Conservation (phyloP, 2,888 invertebrate genomes). For the Sacculina carcini region DNA sequence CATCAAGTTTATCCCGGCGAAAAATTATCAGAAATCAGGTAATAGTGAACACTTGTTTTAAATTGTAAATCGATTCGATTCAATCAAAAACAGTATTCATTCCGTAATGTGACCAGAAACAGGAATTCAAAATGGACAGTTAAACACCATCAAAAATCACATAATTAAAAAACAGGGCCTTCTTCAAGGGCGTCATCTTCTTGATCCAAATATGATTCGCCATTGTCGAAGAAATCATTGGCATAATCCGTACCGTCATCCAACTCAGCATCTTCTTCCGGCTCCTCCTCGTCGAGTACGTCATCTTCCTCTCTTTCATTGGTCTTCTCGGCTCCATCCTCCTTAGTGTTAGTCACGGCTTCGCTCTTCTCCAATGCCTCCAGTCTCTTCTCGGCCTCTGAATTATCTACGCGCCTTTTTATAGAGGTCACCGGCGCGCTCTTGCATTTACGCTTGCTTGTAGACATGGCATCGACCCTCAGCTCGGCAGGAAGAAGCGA, state of each 20-base stretch:
- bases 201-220: slow-evolving; percentile 50
- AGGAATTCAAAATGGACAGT: too few species aligned
- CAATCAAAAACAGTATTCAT: too few species aligned
- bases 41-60: too few species aligned
- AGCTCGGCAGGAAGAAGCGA: slow-evolving; percentile 16
- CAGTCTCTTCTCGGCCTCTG: slow-evolving; percentile 14
- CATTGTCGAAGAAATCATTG: slow-evolving; percentile 65
- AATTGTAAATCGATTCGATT: too few species aligned
- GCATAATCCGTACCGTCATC: slow-evolving; percentile 70
- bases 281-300: slow-evolving; percentile 30
- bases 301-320: slow-evolving; percentile 25
- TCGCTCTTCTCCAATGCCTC: slow-evolving; percentile 11
- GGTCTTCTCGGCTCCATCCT: slow-evolving; percentile 14
- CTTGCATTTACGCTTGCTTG: not conserved
- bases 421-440: not conserved
- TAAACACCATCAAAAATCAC: too few species aligned
- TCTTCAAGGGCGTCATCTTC: slow-evolving; percentile 35
- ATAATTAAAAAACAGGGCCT: slow-evolving; percentile 13
- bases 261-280: slow-evolving; percentile 41
- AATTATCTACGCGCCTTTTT: slow-evolving; percentile 13
- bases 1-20: too few species aligned
- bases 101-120: too few species aligned
- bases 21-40: too few species aligned
- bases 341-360: slow-evolving; percentile 1
- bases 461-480: slow-evolving; percentile 10